Base-by-base conservation (phyloP, 2,113 vertebrate genomes). In the Pteruthius melanotis region DNA sequence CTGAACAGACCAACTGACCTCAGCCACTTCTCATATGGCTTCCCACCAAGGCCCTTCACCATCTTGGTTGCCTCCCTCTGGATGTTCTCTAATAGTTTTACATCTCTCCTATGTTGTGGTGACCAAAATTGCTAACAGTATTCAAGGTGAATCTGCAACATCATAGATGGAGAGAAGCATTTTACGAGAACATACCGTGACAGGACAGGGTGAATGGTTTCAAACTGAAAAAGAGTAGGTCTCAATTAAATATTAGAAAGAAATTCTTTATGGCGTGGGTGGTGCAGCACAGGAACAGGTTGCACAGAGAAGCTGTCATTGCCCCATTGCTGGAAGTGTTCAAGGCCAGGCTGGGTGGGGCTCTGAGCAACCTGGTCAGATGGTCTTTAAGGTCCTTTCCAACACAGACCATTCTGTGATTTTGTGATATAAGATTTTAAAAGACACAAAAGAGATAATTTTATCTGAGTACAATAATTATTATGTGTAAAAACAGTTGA, bases 121-220 rank as follows among this genome's bases (percentile, higher is more conserved):
- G 40, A 28, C 69, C 18, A 47, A 74, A 74, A 33, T 18, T 23
- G 15, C 22, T 6, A 49, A 28, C 33, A 33, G 5, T 17, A 12
- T 63, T 54, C 49, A 22, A 33, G 13, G 11, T 2, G 11, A 45
- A 33, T 22, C 49, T 18, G 22, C 57, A 64, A 8, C 40, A 63
- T 11, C 0, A 0, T 11, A 39, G 14, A 13, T 14, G 30, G 47
- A 47, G 16, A 71, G 16, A 37, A 13, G 14, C 22, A 31, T 44
- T 56, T 72, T 44, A 23, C 15, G 33, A 23, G 42, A 26, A 27
- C 12, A 13, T 28, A 3, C 7, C 33, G 26, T 13, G 42, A 44
- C 31, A 72, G 18, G 10, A 50, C 27, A 56, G 31, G 22, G 10
- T 18, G 44, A 44, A 57, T 27, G 35, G 37, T 57, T 72, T 65